Evolutionary conservation across 2,113 vertebrate genomes (phyloP).

Genomic region (Platanista minor): DNA sequence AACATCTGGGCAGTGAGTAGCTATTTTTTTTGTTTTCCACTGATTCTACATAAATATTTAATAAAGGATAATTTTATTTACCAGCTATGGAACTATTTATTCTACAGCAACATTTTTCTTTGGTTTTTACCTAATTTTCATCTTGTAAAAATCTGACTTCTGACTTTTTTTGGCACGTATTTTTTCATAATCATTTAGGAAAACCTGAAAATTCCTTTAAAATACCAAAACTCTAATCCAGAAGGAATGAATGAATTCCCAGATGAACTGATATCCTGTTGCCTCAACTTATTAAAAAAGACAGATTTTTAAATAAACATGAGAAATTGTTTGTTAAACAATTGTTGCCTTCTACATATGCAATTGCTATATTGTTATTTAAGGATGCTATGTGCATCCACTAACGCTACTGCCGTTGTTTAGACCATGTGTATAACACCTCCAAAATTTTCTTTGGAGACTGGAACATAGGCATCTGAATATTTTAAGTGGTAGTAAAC

Average conservation of each 20-base stretch:
- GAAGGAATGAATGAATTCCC: background rate
- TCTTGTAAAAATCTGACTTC: background rate
- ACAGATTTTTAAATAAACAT: background rate
- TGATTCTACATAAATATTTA: slow-evolving; percentile 52
- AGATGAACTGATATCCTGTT: background rate
- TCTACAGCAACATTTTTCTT: background rate
- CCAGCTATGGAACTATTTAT: background rate
- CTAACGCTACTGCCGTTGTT: fast-evolving
- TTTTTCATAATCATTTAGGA: background rate
- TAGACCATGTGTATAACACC: background rate
- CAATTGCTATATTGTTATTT: background rate
- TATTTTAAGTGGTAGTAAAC: background rate
- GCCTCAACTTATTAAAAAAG: background rate
- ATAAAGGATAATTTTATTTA: slow-evolving; percentile 21
- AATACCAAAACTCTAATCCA: background rate
- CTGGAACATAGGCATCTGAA: background rate
- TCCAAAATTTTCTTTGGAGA: background rate
- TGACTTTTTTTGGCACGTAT: background rate
- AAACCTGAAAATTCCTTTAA: background rate
- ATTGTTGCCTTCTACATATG: background rate
- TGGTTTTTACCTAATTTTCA: background rate
- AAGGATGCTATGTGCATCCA: background rate
- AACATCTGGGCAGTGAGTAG: background rate
- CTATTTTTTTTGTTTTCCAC: background rate
- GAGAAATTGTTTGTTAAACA: background rate